Evolutionary conservation across 1,140 invertebrate genomes (phyloP), one percentile per base, ranked within the genome.

Genomic region (Parapsyche elsis): DNA sequence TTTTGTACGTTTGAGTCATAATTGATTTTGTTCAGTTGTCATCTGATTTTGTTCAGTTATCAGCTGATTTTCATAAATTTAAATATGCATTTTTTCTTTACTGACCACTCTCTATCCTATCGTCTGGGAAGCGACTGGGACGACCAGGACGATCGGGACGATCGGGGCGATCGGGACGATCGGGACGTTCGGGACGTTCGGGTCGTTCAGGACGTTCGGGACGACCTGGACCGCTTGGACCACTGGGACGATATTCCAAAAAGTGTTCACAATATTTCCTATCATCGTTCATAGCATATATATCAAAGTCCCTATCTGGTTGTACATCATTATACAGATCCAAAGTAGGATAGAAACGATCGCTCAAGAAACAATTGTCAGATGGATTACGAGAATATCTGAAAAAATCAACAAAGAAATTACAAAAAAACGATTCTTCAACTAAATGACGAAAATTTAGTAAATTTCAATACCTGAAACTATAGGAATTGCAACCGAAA

Each of bases 281-380:
- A 70, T 90, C 88, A 59, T 90, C 89, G 38, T 92, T 91, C 89
- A 94, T 92, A 0, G 92, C 92, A 83, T 95, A 95, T 21, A 94
- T 92, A 83, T 95, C 94, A 71, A 94, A 95, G 83, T 94, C 92
- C n/a, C 92, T 91, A 85, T 94, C 92, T 0, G 92, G 93, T 81
- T 93, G 90, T 23, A 94, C 86, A 81, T 96, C 94, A 5, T 91
- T 91, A 80, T 94, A 94, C 84, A 94, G 90, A 83, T 94, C 92
- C 16, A 95, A 85, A 53, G 91, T 90, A 64, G 91, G 89, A 80
- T 93, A 92, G 0, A 91, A 90, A 12, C 91, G 85, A 80, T 93
- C 92, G 81, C 93, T 94, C 0, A 95, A 86, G 84, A 94, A 93
- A 84, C 94, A 95, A 85, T 95, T 95, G 80, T 95, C 94, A 0